A percentile compares a stretch with the other conserved stretches of the same genome.
Conservation (phyloP, 30 jellyfish, hydroid and myxozoan species). For the Sanderia malayensis region DNA sequence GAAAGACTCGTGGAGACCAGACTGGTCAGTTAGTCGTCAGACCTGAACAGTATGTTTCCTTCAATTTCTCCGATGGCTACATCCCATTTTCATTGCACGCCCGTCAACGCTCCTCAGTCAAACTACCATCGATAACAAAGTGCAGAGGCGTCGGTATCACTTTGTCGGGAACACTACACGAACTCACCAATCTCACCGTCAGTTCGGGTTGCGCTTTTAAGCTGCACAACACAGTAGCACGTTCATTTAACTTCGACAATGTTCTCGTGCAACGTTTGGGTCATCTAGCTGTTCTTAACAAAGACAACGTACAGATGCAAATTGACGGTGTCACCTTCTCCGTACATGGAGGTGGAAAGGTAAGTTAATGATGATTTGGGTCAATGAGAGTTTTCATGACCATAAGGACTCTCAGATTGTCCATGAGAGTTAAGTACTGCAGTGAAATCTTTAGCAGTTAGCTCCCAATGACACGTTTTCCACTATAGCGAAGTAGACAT, state of each 20-base stretch:
- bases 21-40: constrained; percentile 45
- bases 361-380: too few relatives aligned
- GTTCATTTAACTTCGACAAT: constrained; percentile 32
- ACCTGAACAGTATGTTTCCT: constrained; percentile 40
- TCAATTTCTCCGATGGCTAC: constrained; percentile 55
- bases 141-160: constrained; percentile 56
- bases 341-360: constrained; percentile 71
- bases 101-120: constrained; percentile 29
- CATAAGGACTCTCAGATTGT: too few relatives aligned
- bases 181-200: constrained; percentile 33
- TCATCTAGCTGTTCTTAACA: constrained; percentile 22
- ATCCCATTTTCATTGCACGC: constrained; percentile 59
- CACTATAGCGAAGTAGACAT: too few relatives aligned
- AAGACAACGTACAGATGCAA: constrained; percentile 40
- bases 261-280: constrained; percentile 56
- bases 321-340: constrained; percentile 33
- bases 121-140: constrained; percentile 38
- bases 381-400: too few relatives aligned
- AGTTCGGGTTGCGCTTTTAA: constrained; percentile 45
- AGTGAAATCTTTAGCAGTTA: too few relatives aligned
- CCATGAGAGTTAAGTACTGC: too few relatives aligned
- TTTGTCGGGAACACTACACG: constrained; percentile 20
- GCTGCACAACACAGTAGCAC: constrained; percentile 28
- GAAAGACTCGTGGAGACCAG: constrained; percentile 58
- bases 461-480: too few relatives aligned